These are phyloP conservation scores for Lordiphosa stackelbergi DNA, from an alignment of 1,140 invertebrate genomes.

Conservation along the genomic window DNA sequence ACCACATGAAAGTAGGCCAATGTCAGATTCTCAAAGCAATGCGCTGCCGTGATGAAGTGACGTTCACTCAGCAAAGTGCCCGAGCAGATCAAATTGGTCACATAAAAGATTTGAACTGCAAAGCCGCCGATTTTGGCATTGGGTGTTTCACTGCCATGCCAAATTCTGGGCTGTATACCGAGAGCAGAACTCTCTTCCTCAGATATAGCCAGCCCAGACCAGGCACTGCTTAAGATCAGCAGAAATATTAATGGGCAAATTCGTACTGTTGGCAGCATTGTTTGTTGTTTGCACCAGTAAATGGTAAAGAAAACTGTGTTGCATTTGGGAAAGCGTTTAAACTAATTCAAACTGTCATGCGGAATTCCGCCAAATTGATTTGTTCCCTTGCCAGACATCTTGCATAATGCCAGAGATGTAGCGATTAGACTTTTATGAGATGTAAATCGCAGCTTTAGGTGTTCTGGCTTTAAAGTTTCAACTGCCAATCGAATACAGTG, in stretches of 20 bases:
- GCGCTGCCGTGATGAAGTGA: slow-evolving; percentile 31
- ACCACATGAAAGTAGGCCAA: slow-evolving; percentile 10
- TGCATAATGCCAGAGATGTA: neutral
- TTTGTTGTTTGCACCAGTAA: neutral
- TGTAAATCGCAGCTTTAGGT: neutral
- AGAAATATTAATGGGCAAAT: neutral
- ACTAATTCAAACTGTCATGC: no score
- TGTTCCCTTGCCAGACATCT: slow-evolving; percentile 9
- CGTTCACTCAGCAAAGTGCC: slow-evolving; percentile 17
- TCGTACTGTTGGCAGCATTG: slow-evolving; percentile 8
- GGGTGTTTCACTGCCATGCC: neutral
- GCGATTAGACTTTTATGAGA: neutral
- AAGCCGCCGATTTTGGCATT: slow-evolving; percentile 21
- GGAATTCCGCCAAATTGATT: slow-evolving; percentile 11
- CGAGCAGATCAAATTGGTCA: slow-evolving; percentile 8
- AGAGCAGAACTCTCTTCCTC: neutral
- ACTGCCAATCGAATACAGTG: neutral
- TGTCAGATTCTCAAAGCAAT: slow-evolving; percentile 21
- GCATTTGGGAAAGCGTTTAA: neutral
- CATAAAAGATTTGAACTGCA: slow-evolving; percentile 20
- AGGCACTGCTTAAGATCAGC: neutral
- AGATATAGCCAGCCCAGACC: neutral
- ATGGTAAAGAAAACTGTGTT: neutral
- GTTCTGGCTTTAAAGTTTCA: neutral
- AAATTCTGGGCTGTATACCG: slow-evolving; percentile 21